Percentiles rank a stretch among this genome's conserved stretches.
Conservation (phyloP, 2,113 vertebrate species). For the Colossoma macropomum region DNA sequence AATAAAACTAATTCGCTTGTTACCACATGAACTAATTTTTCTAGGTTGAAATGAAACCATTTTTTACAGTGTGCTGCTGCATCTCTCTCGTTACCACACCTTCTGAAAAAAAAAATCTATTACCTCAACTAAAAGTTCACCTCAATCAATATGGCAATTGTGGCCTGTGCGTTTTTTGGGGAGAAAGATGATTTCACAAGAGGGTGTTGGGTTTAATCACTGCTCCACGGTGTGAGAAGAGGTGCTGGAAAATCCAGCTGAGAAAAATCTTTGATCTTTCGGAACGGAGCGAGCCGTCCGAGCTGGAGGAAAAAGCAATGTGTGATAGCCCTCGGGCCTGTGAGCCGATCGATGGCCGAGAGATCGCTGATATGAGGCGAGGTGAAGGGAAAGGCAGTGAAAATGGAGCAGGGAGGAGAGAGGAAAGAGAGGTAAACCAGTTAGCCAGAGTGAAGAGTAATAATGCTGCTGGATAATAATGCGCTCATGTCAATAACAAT, state of each 20-base stretch:
- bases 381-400: background rate
- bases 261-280: constrained; percentile 19
- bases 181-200: background rate
- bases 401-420: background rate
- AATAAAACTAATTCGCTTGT: too few relatives aligned
- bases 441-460: background rate
- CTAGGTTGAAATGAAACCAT: too few relatives aligned
- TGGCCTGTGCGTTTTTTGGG: background rate
- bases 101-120: background rate
- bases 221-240: background rate
- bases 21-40: too few relatives aligned
- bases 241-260: constrained; percentile 2
- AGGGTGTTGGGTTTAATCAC: constrained; percentile 16
- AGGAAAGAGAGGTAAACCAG: background rate
- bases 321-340: constrained; percentile 36
- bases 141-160: background rate
- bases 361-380: constrained; percentile 18
- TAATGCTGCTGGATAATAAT: background rate
- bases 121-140: background rate
- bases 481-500: background rate
- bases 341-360: constrained; percentile 29
- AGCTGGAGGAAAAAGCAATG: background rate
- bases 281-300: background rate
- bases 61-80: background rate
- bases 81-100: background rate